These are phyloP conservation scores for Chelonia mydas DNA, from an alignment of 2,797 vertebrate genomes.

Conservation along the genomic window DNA sequence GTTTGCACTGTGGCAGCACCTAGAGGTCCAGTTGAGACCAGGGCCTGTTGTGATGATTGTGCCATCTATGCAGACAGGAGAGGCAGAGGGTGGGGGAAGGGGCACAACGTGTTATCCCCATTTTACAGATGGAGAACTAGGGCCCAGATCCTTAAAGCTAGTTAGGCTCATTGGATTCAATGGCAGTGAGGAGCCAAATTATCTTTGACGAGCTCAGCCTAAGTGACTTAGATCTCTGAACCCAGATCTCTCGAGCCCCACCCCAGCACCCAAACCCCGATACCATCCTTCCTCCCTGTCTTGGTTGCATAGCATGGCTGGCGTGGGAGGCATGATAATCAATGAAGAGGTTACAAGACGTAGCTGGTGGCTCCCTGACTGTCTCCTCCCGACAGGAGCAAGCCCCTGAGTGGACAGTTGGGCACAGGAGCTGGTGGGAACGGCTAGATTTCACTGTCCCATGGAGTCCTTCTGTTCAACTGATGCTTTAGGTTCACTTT, in stretches of 20 bases:
- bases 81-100: not conserved
- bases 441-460: not conserved
- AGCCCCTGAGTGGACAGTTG: too few relatives aligned
- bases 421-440: not conserved
- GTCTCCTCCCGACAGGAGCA: too few relatives aligned
- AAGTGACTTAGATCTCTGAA: too few relatives aligned
- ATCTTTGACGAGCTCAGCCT: not conserved
- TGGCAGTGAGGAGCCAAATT: not conserved
- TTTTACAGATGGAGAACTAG: not conserved
- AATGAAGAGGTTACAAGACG: not conserved
- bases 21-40: not conserved
- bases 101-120: not conserved
- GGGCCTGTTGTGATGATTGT: not conserved
- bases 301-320: not conserved
- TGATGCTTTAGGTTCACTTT: not conserved
- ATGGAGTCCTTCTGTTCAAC: not conserved
- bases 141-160: not conserved
- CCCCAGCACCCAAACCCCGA: too few relatives aligned
- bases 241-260: too few relatives aligned
- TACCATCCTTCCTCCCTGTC: not conserved
- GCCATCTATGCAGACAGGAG: not conserved
- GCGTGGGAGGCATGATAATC: too few relatives aligned
- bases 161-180: not conserved
- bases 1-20: not conserved
- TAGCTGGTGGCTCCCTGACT: not conserved